phyloP scores from a whole-genome alignment of 2,113 vertebrate species.

The Semnornis frantzii region DNA sequence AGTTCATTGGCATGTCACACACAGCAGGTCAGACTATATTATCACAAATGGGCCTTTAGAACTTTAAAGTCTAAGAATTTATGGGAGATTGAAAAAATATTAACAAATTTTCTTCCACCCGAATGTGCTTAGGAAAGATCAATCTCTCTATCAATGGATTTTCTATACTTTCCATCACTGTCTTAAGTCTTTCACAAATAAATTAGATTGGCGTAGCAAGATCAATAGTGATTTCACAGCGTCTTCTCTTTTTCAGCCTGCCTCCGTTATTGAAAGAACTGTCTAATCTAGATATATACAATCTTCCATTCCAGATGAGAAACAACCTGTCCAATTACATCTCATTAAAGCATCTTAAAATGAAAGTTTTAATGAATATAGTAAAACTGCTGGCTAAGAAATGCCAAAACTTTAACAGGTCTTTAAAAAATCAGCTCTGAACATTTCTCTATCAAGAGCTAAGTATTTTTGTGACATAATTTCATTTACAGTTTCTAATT shows the following conservation, averaged over 20 bases:
- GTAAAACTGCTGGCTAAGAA: not conserved
- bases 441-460: not conserved
- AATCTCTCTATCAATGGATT: conserved; percentile 20
- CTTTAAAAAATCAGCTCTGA: not conserved
- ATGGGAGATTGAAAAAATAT: not conserved
- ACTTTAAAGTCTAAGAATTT: conserved; percentile 6
- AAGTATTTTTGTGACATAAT: not conserved
- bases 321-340: not conserved
- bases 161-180: not conserved
- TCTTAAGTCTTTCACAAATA: not conserved
- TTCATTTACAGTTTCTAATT: not conserved
- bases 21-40: conserved; percentile 9
- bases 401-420: not conserved
- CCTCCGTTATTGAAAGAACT: not conserved
- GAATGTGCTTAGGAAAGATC: conserved; percentile 22
- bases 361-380: not conserved
- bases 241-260: not conserved
- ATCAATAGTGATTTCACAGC: conserved; percentile 12
- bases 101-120: conserved; percentile 15
- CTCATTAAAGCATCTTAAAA: not conserved
- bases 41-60: conserved; percentile 13
- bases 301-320: not conserved
- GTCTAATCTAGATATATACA: not conserved
- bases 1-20: not conserved
- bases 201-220: not conserved